phyloP scores from a whole-genome alignment of 2,888 invertebrate genomes.

The Aelia acuminata region DNA sequence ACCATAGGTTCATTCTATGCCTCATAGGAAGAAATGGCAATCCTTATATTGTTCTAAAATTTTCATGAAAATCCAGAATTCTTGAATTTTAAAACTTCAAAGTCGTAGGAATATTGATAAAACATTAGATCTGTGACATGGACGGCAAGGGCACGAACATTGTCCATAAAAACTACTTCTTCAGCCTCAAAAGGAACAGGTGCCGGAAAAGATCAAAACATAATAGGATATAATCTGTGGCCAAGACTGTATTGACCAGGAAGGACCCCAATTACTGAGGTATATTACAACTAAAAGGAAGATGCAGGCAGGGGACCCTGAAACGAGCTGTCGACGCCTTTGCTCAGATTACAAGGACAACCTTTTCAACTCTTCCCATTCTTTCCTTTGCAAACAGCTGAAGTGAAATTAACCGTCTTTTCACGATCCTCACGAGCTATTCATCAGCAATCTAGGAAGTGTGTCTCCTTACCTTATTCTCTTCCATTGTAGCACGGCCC shows the following conservation, averaged over 20 bases:
- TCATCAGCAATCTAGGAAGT: slow-evolving; percentile 15
- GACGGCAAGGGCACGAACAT: no score
- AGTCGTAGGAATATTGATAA: no score
- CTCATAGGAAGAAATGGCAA: no score
- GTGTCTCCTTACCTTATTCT: not conserved
- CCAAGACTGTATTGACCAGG: not conserved
- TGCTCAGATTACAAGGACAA: not conserved
- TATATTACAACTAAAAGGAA: not conserved
- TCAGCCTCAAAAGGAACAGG: no score
- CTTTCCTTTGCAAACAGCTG: not conserved
- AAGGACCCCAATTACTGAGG: not conserved
- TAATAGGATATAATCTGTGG: no score
- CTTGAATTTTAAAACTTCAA: no score
- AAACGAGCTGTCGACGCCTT: not conserved
- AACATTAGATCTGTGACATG: no score
- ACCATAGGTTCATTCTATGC: no score
- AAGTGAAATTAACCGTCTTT: not conserved
- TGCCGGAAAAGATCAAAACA: no score
- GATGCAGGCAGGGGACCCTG: not conserved
- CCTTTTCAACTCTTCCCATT: not conserved
- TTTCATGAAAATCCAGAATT: no score
- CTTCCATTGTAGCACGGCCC: not conserved
- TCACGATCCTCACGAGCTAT: not conserved
- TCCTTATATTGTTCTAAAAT: no score
- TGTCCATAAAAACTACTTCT: no score